Evolutionary conservation across 2,888 invertebrate species (phyloP).

Genomic region (Cartodere bifasciata): DNA sequence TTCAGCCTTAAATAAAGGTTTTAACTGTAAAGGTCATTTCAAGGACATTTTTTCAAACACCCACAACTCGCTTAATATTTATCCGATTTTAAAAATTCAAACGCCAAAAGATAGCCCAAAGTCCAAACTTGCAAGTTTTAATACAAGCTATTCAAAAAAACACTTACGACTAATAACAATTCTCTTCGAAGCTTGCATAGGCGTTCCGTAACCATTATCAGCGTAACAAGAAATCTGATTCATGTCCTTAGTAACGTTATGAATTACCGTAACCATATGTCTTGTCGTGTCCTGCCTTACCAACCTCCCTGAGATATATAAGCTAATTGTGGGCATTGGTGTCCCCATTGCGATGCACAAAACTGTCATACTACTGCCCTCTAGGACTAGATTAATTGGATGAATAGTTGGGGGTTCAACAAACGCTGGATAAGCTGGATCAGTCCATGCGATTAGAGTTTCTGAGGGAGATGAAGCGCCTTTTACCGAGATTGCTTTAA

Average conservation of each 20-base stretch:
- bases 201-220: conserved; percentile 77
- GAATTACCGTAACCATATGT: conserved; percentile 78
- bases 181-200: conserved; percentile 71
- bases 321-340: conserved; percentile 71
- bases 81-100: no score
- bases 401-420: conserved; percentile 80
- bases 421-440: conserved; percentile 75
- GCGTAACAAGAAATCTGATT: conserved; percentile 78
- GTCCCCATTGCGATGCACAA: conserved; percentile 76
- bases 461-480: conserved; percentile 69
- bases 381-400: conserved; percentile 69
- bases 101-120: no score
- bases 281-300: conserved; percentile 71
- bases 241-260: conserved; percentile 76
- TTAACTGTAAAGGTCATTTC: no score
- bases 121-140: no score
- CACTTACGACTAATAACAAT: conserved; percentile 72
- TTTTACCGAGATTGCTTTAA: conserved; percentile 53
- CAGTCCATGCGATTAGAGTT: conserved; percentile 75
- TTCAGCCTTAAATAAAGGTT: no score
- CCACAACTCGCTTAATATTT: no score
- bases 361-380: conserved; percentile 77
- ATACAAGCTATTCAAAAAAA: no score
- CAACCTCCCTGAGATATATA: conserved; percentile 66
- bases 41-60: no score